phyloP scores from a whole-genome alignment of 2,888 invertebrate species.

The Acanthococcus lagerstroemiae region DNA sequence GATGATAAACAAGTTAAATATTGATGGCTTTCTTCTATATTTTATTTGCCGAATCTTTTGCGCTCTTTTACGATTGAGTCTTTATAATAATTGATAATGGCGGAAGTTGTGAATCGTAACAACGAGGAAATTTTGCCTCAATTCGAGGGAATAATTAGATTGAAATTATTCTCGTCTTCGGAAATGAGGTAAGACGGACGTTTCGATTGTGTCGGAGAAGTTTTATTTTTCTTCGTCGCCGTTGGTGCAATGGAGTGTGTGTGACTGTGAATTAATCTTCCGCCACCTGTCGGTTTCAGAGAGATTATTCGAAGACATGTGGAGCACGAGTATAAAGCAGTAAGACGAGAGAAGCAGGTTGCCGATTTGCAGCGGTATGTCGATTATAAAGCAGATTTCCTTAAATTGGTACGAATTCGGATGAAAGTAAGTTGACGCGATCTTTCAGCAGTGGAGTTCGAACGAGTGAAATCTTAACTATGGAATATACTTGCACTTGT shows the following conservation, averaged over 20 bases:
- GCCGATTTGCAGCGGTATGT: conserved; percentile 10
- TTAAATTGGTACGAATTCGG: conserved; percentile 13
- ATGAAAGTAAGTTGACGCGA: conserved; percentile 24
- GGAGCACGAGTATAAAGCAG: conserved; percentile 13
- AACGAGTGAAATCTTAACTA: background rate
- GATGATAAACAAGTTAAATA: no score
- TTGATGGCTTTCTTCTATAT: no score
- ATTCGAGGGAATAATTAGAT: conserved; percentile 16
- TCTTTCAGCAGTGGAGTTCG: background rate
- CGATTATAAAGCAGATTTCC: conserved; percentile 7
- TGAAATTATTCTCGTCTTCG: conserved; percentile 19
- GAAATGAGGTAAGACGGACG: conserved; percentile 14
- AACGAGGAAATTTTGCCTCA: conserved; percentile 22
- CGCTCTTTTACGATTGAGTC: no score
- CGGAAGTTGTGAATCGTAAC: conserved; percentile 16
- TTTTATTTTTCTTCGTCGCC: no score
- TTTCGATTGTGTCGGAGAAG: no score
- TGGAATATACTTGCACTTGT: background rate
- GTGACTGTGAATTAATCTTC: no score
- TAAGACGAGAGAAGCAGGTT: conserved; percentile 13
- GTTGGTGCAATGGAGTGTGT: no score
- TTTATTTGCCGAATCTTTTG: no score
- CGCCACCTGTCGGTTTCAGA: no score
- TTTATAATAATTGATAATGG: conserved; percentile 1
- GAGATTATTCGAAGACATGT: conserved; percentile 18